phyloP scores from a whole-genome alignment of 2,888 invertebrate genomes.

The Tipula unca region DNA sequence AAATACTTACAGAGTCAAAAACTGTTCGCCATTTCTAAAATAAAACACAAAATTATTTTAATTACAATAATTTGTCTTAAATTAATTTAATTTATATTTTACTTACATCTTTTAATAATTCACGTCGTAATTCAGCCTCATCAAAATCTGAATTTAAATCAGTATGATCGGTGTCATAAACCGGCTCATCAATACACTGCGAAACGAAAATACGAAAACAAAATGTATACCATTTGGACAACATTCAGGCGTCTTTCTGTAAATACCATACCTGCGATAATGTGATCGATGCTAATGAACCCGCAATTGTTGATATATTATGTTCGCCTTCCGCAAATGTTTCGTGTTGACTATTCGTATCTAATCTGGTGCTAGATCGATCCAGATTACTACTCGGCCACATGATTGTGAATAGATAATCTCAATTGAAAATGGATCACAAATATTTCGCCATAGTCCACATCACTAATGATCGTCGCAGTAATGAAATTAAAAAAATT shows the following conservation, averaged over 20 bases:
- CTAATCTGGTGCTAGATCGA: constrained; percentile 37
- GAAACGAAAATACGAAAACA: constrained; percentile 22
- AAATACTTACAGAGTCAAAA: constrained; percentile 67
- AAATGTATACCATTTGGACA: not conserved
- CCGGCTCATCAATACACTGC: constrained; percentile 46
- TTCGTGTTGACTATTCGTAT: constrained; percentile 45
- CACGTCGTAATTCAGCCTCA: constrained; percentile 66
- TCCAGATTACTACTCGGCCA: constrained; percentile 32
- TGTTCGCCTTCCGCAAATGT: constrained; percentile 60
- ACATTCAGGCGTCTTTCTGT: not conserved
- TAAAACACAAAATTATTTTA: not conserved
- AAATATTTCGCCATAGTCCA: not conserved
- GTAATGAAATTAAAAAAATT: not conserved
- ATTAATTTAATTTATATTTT: constrained; percentile 38
- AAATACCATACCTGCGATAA: constrained; percentile 44
- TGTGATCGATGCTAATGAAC: constrained; percentile 53
- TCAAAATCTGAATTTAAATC: constrained; percentile 72
- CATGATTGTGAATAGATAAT: constrained; percentile 25
- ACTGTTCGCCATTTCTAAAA: constrained; percentile 83
- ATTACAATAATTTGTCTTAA: constrained; percentile 27
- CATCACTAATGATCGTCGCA: not conserved
- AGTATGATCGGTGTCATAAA: constrained; percentile 72
- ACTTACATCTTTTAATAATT: constrained; percentile 73
- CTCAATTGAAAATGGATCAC: not conserved
- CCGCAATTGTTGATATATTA: constrained; percentile 59